Conservation (phyloP, 2,797 vertebrate genomes). For the Urophycis tenuis region DNA sequence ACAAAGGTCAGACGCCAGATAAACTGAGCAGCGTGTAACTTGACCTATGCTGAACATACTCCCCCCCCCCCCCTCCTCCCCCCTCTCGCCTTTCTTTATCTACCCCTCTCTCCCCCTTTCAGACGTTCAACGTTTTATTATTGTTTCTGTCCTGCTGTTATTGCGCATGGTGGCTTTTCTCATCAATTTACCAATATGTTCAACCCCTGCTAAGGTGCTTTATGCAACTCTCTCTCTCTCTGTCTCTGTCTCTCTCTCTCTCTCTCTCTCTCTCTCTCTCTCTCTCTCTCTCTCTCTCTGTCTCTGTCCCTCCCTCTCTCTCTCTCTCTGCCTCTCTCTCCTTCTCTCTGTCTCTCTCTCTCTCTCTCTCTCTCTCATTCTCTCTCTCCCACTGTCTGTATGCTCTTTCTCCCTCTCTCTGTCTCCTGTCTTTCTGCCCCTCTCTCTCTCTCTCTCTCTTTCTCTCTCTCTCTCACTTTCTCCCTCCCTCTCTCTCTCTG, state of each 20-base stretch:
- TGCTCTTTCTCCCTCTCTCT: conserved; percentile 13
- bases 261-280: conserved; percentile 39
- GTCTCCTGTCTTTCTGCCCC: conserved; percentile 36
- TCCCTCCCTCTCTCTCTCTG: conserved; percentile 20
- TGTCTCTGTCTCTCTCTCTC: conserved; percentile 2
- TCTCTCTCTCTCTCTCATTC: conserved; percentile 13
- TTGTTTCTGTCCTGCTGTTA: background rate
- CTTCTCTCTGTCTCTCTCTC: conserved; percentile 41
- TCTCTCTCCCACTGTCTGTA: background rate
- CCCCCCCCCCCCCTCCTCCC: background rate
- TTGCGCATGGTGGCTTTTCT: conserved; percentile 3
- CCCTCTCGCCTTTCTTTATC: background rate
- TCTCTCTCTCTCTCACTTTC: background rate
- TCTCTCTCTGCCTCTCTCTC: conserved; percentile 5
- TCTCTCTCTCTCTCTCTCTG: conserved; percentile 26
- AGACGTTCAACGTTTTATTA: background rate
- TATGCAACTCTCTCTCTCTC: conserved; percentile 4
- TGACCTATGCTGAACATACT: background rate
- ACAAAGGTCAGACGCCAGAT: background rate
- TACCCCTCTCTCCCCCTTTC: background rate
- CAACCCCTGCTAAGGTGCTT: background rate
- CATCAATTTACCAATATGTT: background rate
- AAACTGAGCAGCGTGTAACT: background rate
- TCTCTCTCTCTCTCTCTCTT: conserved; percentile 30
- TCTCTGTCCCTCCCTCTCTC: conserved; percentile 8